Conservation (phyloP, 1,140 invertebrate genomes). For the Sipha flava region DNA sequence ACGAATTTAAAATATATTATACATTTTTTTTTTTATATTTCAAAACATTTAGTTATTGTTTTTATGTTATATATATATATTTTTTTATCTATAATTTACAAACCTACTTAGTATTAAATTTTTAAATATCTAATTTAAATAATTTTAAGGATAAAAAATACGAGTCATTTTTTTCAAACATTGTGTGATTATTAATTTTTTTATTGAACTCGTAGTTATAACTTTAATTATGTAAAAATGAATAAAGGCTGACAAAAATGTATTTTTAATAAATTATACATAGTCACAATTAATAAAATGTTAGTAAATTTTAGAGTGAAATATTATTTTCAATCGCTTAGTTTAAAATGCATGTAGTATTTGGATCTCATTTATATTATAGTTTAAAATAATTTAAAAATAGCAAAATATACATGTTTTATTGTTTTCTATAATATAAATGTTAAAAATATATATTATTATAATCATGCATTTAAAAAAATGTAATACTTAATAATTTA, state of each 20-base stretch:
- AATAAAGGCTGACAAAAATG: neutral
- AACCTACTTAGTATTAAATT: neutral
- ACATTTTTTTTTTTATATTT: neutral
- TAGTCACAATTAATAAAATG: neutral
- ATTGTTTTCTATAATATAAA: neutral
- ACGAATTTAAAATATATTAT: neutral
- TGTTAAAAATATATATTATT: neutral
- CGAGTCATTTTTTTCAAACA: neutral
- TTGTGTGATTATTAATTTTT: no score
- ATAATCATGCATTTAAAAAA: neutral
- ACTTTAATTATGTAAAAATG: neutral
- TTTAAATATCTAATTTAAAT: neutral
- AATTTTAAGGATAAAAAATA: neutral
- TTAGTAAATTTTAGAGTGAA: neutral
- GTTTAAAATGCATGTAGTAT: neutral
- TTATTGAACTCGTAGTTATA: neutral
- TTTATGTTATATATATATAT: neutral
- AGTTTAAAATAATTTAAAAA: neutral
- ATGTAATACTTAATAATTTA: constrained; percentile 5
- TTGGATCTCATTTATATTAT: constrained; percentile 8
- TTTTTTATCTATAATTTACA: neutral
- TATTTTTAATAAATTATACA: constrained; percentile 1
- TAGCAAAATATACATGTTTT: constrained; percentile 17
- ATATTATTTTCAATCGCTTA: neutral
- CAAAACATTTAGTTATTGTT: neutral